Base-by-base conservation (phyloP, 2,113 vertebrate species). In the Scolopax mira region DNA sequence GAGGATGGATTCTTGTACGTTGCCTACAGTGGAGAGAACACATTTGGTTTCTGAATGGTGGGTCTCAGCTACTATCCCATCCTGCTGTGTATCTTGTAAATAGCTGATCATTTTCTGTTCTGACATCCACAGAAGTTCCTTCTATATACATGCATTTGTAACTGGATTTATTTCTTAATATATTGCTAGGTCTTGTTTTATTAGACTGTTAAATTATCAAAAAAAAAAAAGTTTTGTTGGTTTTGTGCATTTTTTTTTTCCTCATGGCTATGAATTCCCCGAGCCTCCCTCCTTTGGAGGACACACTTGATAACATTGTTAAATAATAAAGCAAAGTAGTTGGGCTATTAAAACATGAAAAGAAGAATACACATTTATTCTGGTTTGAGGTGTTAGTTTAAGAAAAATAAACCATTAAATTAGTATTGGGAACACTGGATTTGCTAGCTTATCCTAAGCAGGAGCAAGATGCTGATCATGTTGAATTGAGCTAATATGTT, bases 11-110 rank as follows among this genome's bases (percentile, higher is more conserved):
- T 99, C 97, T 98, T 99, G 95, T 99, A 99, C 13, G 99, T 99
- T 97, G 99, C 99, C 93, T 99, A 99, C 98, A 99, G 99, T 51
- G 99, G 99, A 96, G 99, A 99, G 94, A 99, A 99, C 97, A 99
- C 99, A 14, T 99, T 99, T 74, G 99, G 99, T 96, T 98, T 97
- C 97, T 98, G 97, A 98, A 90, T 88, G 94, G 95, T 97, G 91
- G 75, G n/a, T 95, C 96, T 96, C 94, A 94, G 88, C 92, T 94
- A 55, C 92, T 93, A 84, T 92, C 93, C 88, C 69, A 82, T 93
- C 81, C 87, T 91, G 98, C 96, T 97, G 97, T 98, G 97, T 97
- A 96, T 97, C 97, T 97, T 98, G 98, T 98, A 97, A 97, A 98
- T 98, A 98, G 97, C 94, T 69, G 58, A 96, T 95, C 55, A 35